These are phyloP conservation scores for Cariama cristata DNA, from an alignment of 2,113 vertebrate species.

Conservation along the genomic window DNA sequence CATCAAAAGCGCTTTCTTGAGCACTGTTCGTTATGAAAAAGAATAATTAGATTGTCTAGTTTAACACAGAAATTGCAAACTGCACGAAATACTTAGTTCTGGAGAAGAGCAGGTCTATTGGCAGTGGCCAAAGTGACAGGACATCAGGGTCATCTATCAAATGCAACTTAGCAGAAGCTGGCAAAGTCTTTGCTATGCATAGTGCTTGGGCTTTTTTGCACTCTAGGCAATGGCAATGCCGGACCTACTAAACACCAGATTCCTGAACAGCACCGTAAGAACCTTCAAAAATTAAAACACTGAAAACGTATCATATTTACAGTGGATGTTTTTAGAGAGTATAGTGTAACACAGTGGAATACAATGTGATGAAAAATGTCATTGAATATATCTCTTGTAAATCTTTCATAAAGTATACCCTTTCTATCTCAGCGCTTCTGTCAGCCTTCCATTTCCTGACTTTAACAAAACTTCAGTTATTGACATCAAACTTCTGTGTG, in stretches of 20 bases:
- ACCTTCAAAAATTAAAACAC: not conserved
- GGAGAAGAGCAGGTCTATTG: not conserved
- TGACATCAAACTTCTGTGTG: not conserved
- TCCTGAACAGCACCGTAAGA: not conserved
- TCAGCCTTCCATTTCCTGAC: not conserved
- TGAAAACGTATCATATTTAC: not conserved
- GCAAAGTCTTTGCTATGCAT: not conserved
- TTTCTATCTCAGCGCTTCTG: not conserved
- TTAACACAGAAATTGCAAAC: not conserved
- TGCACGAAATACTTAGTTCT: not conserved
- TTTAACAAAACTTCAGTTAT: not conserved
- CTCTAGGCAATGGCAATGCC: fast-evolving
- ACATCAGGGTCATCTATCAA: not conserved
- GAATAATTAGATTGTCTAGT: not conserved
- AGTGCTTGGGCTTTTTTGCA: not conserved
- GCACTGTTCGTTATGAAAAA: not conserved
- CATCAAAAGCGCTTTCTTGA: not conserved
- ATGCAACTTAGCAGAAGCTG: not conserved
- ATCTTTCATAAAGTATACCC: not conserved
- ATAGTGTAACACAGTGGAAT: not conserved
- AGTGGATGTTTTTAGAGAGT: not conserved
- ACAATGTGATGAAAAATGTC: not conserved
- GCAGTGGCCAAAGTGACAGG: not conserved
- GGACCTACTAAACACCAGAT: not conserved
- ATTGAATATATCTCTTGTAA: not conserved